phyloP scores from a whole-genome alignment of 1,140 invertebrate genomes.

The Triops longicaudatus region DNA sequence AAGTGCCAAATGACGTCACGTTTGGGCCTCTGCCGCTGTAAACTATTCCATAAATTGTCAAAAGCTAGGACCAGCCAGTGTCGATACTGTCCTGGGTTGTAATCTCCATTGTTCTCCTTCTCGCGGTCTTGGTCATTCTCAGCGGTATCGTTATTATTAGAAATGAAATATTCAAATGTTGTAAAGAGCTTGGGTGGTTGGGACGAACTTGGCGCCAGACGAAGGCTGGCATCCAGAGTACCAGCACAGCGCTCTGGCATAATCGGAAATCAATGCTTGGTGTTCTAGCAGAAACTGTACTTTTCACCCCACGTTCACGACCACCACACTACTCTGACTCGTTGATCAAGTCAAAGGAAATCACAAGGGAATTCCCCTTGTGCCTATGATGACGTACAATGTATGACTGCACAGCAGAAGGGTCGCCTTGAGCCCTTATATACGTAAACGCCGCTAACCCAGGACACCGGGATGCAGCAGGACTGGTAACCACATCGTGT shows the following conservation, averaged over 20 bases:
- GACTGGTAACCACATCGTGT: not conserved
- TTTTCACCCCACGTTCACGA: not conserved
- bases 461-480: not conserved
- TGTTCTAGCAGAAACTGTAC: not conserved
- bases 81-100: not conserved
- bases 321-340: not conserved
- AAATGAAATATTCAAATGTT: not conserved
- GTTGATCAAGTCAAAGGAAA: not conserved
- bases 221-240: not conserved
- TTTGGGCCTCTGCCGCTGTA: conserved; percentile 22
- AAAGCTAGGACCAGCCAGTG: conserved; percentile 4
- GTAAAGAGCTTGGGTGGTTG: not conserved
- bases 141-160: not conserved
- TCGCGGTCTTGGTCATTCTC: not conserved
- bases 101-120: not conserved
- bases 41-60: conserved; percentile 20
- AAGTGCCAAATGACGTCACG: conserved; percentile 28
- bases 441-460: not conserved
- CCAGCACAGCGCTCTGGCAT: not conserved
- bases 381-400: conserved; percentile 7
- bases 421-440: conserved; percentile 5
- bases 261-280: not conserved
- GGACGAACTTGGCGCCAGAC: not conserved
- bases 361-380: not conserved
- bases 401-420: not conserved